phyloP scores from a whole-genome alignment of 2,888 invertebrate species.

The Chromoteleia sp. region DNA sequence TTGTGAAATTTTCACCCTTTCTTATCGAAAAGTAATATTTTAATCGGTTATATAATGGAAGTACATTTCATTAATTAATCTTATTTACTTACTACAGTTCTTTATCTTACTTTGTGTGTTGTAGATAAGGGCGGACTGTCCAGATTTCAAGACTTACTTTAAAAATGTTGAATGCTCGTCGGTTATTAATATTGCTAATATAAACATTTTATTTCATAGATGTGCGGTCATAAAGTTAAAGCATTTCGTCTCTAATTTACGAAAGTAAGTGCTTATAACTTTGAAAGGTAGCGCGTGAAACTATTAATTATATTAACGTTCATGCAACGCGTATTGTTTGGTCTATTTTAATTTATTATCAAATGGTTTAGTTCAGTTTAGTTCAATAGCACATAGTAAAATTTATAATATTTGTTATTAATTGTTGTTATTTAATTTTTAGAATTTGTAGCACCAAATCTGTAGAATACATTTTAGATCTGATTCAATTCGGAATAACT shows the following conservation, averaged over 20 bases:
- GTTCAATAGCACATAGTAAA: too few relatives aligned
- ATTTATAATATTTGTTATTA: not conserved
- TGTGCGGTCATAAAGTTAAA: constrained; percentile 90
- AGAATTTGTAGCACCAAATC: constrained; percentile 75
- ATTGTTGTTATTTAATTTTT: constrained; percentile 55
- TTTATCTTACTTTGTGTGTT: constrained; percentile 65
- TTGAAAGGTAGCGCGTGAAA: too few relatives aligned
- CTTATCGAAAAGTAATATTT: constrained; percentile 89
- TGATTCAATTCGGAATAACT: constrained; percentile 72
- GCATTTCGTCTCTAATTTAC: constrained; percentile 85
- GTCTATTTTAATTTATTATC: too few relatives aligned
- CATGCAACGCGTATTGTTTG: too few relatives aligned
- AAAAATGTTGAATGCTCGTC: constrained; percentile 92
- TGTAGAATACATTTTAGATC: constrained; percentile 73
- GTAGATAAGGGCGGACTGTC: constrained; percentile 92
- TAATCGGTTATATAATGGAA: not conserved
- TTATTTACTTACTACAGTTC: not conserved
- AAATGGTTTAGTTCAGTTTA: too few relatives aligned
- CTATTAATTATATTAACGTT: too few relatives aligned
- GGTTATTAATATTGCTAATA: constrained; percentile 88
- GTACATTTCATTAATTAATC: not conserved
- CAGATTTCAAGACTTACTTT: constrained; percentile 92
- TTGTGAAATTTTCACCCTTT: constrained; percentile 89
- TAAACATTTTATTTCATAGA: constrained; percentile 89
- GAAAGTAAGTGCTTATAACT: constrained; percentile 84